Evolutionary conservation across 2,113 vertebrate species (phyloP).

Genomic region (Dipodomys merriami): DNA sequence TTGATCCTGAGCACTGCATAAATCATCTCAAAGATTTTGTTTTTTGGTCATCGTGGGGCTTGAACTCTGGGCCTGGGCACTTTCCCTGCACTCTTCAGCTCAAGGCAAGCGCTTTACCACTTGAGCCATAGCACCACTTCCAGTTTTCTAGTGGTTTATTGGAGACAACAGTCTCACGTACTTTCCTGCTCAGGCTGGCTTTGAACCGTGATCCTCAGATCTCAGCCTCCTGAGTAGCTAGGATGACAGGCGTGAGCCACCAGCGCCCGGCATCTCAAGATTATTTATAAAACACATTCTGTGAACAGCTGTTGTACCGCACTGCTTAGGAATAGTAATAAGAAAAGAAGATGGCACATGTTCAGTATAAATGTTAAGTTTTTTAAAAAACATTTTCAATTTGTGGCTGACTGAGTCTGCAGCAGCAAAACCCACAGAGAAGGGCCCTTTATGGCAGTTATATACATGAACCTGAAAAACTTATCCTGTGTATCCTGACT

Average conservation of each 20-base stretch:
- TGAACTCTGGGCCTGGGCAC: too few relatives aligned
- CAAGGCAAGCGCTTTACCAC: too few relatives aligned
- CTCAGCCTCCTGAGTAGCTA: too few relatives aligned
- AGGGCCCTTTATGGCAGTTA: not conserved
- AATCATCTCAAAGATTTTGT: not conserved
- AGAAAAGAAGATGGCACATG: not conserved
- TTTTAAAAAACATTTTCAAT: not conserved
- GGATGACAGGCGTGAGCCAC: too few relatives aligned
- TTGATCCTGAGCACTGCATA: not conserved
- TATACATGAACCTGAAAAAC: not conserved
- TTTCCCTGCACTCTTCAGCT: too few relatives aligned
- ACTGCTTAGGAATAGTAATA: not conserved
- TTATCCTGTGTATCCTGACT: not conserved
- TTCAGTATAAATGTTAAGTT: not conserved
- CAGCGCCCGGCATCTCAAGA: too few relatives aligned
- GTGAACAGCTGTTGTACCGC: not conserved
- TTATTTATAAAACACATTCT: not conserved
- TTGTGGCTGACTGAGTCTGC: not conserved
- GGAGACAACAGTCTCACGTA: too few relatives aligned
- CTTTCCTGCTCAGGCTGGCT: too few relatives aligned
- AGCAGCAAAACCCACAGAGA: not conserved
- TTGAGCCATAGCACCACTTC: too few relatives aligned
- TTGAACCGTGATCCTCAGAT: too few relatives aligned
- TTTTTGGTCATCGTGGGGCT: too few relatives aligned
- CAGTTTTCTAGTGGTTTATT: too few relatives aligned